Conservation (phyloP, 2,113 vertebrate genomes). For the Peromyscus maniculatus region DNA sequence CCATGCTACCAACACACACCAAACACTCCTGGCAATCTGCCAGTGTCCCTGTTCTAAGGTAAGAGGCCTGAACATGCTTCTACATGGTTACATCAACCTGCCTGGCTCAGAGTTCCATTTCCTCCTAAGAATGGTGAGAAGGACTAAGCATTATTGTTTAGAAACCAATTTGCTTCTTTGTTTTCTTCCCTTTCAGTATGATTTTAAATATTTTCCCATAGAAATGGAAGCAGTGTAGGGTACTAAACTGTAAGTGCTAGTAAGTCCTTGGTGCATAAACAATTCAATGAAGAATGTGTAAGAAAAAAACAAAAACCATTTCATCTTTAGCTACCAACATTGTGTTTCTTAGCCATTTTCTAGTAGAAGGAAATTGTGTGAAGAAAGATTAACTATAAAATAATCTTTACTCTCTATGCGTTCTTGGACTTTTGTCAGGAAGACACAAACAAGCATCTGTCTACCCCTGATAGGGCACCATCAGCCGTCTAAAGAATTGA, state of each 20-base stretch:
- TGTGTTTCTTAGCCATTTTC: background rate
- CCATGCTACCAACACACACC: background rate
- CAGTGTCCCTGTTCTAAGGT: background rate
- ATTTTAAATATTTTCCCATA: background rate
- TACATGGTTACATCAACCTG: background rate
- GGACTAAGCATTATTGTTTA: background rate
- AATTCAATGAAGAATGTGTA: background rate
- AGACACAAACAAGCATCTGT: background rate
- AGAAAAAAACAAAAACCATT: background rate
- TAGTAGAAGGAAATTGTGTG: background rate
- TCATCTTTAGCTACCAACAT: background rate
- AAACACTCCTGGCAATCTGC: background rate
- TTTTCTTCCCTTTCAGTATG: background rate
- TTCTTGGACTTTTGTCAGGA: background rate
- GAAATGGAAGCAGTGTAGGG: background rate
- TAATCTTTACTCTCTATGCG: background rate
- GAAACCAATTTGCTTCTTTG: background rate
- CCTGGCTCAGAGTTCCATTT: background rate
- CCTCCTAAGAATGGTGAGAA: rapidly evolving
- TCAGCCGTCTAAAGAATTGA: background rate
- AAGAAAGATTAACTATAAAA: background rate
- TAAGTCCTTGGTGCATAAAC: background rate
- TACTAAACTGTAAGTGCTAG: background rate
- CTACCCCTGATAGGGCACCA: background rate
- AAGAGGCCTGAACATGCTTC: background rate